Evolutionary conservation across 1,140 invertebrate genomes (phyloP).

Genomic region (Temnothorax nylanderi): DNA sequence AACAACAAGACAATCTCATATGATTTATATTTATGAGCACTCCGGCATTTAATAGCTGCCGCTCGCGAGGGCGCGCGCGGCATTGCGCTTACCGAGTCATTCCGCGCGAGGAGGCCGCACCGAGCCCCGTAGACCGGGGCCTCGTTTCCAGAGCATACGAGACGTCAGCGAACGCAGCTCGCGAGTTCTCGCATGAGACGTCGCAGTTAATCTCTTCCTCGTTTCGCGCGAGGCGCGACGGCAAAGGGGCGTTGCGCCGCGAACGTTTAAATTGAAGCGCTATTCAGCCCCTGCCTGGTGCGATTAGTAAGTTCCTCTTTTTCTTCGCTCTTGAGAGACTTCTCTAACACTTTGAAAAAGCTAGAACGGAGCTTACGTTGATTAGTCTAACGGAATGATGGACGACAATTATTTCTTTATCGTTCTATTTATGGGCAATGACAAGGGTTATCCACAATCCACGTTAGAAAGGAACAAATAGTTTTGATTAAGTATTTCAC

Average conservation of each 20-base stretch:
- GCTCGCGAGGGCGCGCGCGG: slow-evolving; percentile 53
- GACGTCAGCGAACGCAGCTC: slow-evolving; percentile 36
- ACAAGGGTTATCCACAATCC: neutral
- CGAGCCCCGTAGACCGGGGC: neutral
- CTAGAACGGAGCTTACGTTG: neutral
- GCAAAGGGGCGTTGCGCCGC: slow-evolving; percentile 46
- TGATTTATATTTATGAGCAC: slow-evolving; percentile 79
- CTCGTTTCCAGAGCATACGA: slow-evolving; percentile 52
- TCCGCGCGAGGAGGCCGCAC: slow-evolving; percentile 42
- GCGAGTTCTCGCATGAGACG: slow-evolving; percentile 52
- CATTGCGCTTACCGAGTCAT: slow-evolving; percentile 62
- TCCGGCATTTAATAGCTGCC: slow-evolving; percentile 70
- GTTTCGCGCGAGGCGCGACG: slow-evolving; percentile 41
- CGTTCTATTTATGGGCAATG: neutral
- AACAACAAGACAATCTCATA: slow-evolving; percentile 76
- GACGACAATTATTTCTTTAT: slow-evolving; percentile 12
- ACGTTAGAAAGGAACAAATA: neutral
- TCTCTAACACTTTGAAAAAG: neutral
- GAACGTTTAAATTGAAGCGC: slow-evolving; percentile 49
- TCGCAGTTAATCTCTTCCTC: slow-evolving; percentile 61
- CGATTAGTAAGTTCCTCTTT: slow-evolving; percentile 27
- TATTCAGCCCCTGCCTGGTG: slow-evolving; percentile 36
- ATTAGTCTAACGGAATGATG: slow-evolving; percentile 33
- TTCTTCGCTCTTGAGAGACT: neutral
- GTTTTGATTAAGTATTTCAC: neutral